Evolutionary conservation across 2,888 invertebrate species (phyloP).

Genomic region (Drosophila pseudotakahashii): DNA sequence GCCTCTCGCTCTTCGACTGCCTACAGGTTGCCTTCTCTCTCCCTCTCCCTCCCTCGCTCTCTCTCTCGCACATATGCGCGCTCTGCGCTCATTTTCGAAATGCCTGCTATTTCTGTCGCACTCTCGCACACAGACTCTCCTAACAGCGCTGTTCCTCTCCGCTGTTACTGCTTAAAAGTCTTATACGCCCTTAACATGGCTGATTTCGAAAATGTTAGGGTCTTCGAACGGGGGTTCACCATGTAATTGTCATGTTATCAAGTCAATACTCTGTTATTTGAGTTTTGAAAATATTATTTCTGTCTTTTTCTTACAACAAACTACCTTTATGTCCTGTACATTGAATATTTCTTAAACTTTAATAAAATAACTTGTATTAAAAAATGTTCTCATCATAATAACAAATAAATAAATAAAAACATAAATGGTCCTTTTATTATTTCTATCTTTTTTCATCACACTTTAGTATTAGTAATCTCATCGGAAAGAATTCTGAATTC

Average conservation of each 20-base stretch:
- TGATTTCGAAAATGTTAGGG: constrained; percentile 48
- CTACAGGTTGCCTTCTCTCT: constrained; percentile 69
- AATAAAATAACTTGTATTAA: too few relatives aligned
- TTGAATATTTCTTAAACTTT: too few relatives aligned
- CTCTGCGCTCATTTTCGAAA: constrained; percentile 56
- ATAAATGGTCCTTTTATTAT: too few relatives aligned
- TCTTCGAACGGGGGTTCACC: constrained; percentile 4
- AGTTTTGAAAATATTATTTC: too few relatives aligned
- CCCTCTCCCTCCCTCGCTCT: constrained; percentile 28
- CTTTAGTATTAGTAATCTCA: too few relatives aligned
- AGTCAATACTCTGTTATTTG: neutral
- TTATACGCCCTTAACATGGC: constrained; percentile 55
- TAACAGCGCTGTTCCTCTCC: constrained; percentile 23
- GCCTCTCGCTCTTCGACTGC: constrained; percentile 61
- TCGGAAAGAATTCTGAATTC: too few relatives aligned
- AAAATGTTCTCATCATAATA: too few relatives aligned
- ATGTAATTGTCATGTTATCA: constrained; percentile 11
- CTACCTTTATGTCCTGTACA: too few relatives aligned
- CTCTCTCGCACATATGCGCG: constrained; percentile 9
- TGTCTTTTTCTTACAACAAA: too few relatives aligned
- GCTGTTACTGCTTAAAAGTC: constrained; percentile 58
- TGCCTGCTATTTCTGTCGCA: constrained; percentile 58
- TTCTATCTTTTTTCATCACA: too few relatives aligned
- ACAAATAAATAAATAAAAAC: too few relatives aligned
- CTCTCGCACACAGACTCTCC: constrained; percentile 37